Conservation (phyloP, 2,797 vertebrate species). For the Pseudochromis fuscus region DNA sequence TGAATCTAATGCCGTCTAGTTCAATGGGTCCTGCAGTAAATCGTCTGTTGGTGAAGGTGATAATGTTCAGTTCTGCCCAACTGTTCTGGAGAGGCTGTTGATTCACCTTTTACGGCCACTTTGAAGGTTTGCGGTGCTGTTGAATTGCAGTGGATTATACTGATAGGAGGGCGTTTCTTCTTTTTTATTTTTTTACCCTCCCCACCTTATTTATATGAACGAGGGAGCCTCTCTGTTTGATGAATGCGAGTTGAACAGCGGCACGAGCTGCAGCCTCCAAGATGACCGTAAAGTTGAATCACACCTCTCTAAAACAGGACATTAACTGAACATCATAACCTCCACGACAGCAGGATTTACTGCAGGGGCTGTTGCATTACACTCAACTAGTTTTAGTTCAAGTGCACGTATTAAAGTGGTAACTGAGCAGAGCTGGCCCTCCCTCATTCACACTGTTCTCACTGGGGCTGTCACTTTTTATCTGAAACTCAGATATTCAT, state of each 20-base stretch:
- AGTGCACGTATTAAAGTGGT: neutral
- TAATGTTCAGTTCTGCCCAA: neutral
- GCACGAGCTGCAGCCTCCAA: neutral
- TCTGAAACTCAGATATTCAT: too few species aligned
- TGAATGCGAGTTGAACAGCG: neutral
- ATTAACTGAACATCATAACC: neutral
- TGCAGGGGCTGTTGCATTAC: too few species aligned
- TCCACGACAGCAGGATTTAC: too few species aligned
- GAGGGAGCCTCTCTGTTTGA: neutral
- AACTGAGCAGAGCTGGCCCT: too few species aligned
- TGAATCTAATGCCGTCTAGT: neutral
- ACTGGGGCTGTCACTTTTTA: neutral
- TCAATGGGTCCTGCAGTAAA: neutral
- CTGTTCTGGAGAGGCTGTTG: neutral
- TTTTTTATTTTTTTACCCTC: conserved; percentile 1
- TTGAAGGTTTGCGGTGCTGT: conserved; percentile 8
- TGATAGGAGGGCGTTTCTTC: conserved; percentile 1
- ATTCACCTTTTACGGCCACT: neutral
- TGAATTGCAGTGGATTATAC: neutral
- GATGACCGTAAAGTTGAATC: neutral
- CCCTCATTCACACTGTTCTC: too few species aligned
- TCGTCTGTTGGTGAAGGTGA: too few species aligned
- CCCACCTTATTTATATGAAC: neutral
- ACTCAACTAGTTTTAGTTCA: neutral
- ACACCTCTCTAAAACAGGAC: neutral